Conservation (phyloP, 2,797 vertebrate species). For the Brachyalestes nurse region DNA sequence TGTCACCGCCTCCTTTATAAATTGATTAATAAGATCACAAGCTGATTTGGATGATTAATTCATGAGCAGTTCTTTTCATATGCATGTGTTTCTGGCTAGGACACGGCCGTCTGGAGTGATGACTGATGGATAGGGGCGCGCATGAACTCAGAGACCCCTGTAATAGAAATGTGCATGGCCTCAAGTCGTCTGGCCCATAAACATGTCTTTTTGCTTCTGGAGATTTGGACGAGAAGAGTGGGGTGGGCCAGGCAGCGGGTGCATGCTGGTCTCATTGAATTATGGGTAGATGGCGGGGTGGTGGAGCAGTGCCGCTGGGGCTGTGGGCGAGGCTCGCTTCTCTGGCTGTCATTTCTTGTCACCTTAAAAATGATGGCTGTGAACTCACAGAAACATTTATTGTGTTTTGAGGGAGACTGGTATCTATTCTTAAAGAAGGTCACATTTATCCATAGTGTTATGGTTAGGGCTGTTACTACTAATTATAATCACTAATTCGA, state of each 20-base stretch:
- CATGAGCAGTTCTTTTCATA: conserved; percentile 26
- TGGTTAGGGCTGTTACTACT: neutral
- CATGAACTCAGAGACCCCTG: conserved; percentile 24
- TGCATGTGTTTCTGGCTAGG: conserved; percentile 2
- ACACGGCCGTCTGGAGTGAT: neutral
- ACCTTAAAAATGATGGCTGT: conserved; percentile 10
- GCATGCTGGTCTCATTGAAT: conserved; percentile 16
- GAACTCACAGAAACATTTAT: neutral
- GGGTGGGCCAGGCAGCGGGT: conserved; percentile 11
- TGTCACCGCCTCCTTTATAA: neutral
- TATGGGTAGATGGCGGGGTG: conserved; percentile 29
- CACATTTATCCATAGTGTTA: neutral
- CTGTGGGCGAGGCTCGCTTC: neutral
- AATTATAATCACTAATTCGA: neutral
- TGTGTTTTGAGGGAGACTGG: neutral
- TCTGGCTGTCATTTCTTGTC: conserved; percentile 23
- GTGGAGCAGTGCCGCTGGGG: conserved; percentile 20
- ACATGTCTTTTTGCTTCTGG: conserved; percentile 36
- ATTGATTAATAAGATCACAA: conserved; percentile 6
- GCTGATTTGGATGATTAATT: conserved; percentile 29
- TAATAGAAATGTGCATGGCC: conserved; percentile 45
- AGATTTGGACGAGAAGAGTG: conserved; percentile 28
- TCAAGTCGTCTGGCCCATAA: conserved; percentile 26
- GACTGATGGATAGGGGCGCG: neutral
- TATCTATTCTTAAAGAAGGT: neutral